Base-by-base conservation (phyloP, 2,888 invertebrate genomes). In the Sesamia inferens region DNA sequence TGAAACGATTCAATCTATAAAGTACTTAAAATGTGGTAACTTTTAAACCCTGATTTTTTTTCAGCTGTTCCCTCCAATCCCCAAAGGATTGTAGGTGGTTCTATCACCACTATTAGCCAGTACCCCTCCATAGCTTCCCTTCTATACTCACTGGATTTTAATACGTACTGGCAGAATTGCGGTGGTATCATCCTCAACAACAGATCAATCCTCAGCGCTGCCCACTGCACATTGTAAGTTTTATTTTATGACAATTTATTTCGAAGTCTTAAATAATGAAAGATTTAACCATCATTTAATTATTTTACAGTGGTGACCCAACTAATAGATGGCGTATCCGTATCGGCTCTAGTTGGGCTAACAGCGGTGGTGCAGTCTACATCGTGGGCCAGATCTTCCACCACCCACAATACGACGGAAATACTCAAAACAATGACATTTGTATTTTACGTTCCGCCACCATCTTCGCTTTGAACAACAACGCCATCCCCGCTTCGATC, bases 371-470 rank as follows among this genome's bases (percentile, higher is more conserved):
- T 16, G 71, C 68, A 0, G 87, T 92, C 5, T 80, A 88, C 73
- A 81, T 70, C n/a, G 22, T 79, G 0, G 67, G 51, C 13, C 19
- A 5, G 1, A 75, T 87, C 69, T 80, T 87, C 44, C 73, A 78
- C 19, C 95, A 96, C 79, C 87, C 91, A 0, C 74, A 82, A 67
- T 96, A 91, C 87, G 90, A 92, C 78, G 0, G 44, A 16, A 59
- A 24, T 4, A 78, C 74, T 44, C 0, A 19, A 0, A 5, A 75
- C 2, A 89, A 74, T 31, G 81, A 78, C 13, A 0, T 80, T 31
- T 24, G 63, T 8, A 0, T 77, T 4, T 6, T 77, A 7, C 77
- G 74, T n/a, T 62, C 62, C 8, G 59, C 77, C 19, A 10, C 66
- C 51, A 39, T 42, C 44, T 62, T 77, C 62, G 88, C 5, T 11